Evolutionary conservation across 2,888 invertebrate genomes (phyloP), one percentile per base, ranked within the genome.

Genomic region (Mellilla xanthometata): DNA sequence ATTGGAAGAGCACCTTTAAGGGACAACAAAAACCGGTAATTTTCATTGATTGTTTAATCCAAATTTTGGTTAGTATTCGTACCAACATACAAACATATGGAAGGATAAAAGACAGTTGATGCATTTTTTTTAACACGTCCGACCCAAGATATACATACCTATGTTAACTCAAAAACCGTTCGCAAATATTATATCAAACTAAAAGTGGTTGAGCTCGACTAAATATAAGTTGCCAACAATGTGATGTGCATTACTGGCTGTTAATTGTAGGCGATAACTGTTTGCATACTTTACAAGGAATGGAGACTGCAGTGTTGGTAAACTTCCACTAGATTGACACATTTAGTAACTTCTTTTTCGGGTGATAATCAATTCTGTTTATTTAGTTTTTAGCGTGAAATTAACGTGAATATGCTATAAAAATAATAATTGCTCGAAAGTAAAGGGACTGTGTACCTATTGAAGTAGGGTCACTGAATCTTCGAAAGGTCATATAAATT

Each of bases 361-460:
- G 47, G 49, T 33, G 50, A 32, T 39, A 54, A 57, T 53, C 50
- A 53, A 53, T 61, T 59, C 31, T 66, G 52, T 73, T 73, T 74
- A 57, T 45, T 44, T 45, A 52, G 42, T 58, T 56, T 65, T 72
- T 73, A 72, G 56, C 62, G 49, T 34, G 49, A 58, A 57, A 40
- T 44, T 50, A 41, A 42, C 39, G 33, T 42, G 24, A 19, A 40
- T n/a, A 43, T 40, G 54, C 30, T 50, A 44, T 42, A 47, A 50
- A 19, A 47, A 49, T 43, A 46, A 53, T 41, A 46, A 44, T 41
- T 42, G 19, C 27, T 33, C 12, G 39, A 41, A 46, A 51, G 49
- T 49, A 46, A 45, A 41, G 41, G 11, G 43, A 38, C 26, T 15
- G 11, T 12, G n/a, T 39, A 8, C 15, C 24, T 30, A 40, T 15